These are phyloP conservation scores for Catamblyrhynchus diadema DNA, from an alignment of 2,797 vertebrate genomes.

Conservation along the genomic window DNA sequence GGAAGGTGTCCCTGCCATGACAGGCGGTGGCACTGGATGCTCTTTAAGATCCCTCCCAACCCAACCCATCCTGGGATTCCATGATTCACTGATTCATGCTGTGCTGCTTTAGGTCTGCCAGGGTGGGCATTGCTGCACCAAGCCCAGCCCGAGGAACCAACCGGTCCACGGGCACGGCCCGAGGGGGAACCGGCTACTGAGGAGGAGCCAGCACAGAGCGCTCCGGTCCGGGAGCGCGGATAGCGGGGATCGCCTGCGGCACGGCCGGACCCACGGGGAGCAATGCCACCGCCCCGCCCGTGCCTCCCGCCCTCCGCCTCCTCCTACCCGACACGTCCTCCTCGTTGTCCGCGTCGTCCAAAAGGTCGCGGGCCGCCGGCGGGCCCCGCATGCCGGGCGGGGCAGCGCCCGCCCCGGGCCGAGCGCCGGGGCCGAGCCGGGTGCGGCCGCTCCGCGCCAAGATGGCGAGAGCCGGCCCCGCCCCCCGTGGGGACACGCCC, in stretches of 20 bases:
- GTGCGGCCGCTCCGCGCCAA: conserved; percentile 68
- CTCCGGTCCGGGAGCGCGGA: not conserved
- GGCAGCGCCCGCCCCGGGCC: conserved; percentile 37
- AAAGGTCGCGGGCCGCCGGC: conserved; percentile 90
- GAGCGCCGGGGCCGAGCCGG: conserved; percentile 29
- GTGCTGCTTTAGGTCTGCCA: not conserved
- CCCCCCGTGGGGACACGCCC: not conserved
- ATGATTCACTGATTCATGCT: not conserved
- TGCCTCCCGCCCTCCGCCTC: not conserved
- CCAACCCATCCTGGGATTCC: not conserved
- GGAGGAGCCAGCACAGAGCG: not conserved
- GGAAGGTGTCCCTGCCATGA: not conserved
- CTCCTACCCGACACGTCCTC: conserved; percentile 92
- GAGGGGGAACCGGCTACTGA: rapidly evolving
- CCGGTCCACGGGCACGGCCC: not conserved
- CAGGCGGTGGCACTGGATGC: not conserved
- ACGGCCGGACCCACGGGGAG: not conserved
- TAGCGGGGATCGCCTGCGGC: not conserved
- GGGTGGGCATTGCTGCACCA: not conserved
- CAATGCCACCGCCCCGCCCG: not conserved
- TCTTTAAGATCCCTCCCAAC: not conserved
- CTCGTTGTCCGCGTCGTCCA: conserved; percentile 88
- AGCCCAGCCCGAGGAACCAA: not conserved
- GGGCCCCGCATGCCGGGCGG: conserved; percentile 87
- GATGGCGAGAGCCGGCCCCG: conserved; percentile 55